These are phyloP conservation scores for cattle (Bos taurus) DNA, from an alignment of 2,113 vertebrate species.

Conservation along the genomic window ARS-UCD2.0 NC_037328.1:69560001-69560500, in stretches of 20 bases:
- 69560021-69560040: neutral
- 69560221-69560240: neutral
- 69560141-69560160: no score
- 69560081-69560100: neutral
- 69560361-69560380: neutral
- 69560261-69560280: neutral
- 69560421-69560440: neutral
- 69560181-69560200: neutral
- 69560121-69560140: neutral
- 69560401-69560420: accelerated
- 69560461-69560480: neutral
- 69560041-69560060: neutral
- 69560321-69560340: neutral
- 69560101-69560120: neutral
- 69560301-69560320: neutral
- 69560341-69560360: neutral
- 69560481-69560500: neutral
- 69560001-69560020: neutral
- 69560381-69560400: no score
- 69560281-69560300: neutral
- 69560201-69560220: neutral
- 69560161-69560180: accelerated
- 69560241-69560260: neutral
- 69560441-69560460: neutral
- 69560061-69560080: neutral